A percentile compares a stretch with the other conserved stretches of the same genome.
Conservation (phyloP, 2,797 vertebrate genomes). For the Rhinophrynus dorsalis region DNA sequence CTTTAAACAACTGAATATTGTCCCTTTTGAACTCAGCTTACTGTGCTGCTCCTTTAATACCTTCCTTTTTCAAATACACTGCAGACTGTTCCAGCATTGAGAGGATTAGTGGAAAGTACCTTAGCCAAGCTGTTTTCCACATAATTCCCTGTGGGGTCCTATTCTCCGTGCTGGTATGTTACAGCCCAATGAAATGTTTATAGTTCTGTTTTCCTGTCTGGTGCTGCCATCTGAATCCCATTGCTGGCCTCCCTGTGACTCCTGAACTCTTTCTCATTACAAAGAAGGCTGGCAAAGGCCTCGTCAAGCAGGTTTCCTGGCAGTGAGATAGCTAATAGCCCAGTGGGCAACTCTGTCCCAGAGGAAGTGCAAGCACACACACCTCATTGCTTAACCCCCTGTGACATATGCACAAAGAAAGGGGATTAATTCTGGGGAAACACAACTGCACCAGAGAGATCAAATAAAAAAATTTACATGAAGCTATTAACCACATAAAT, state of each 20-base stretch:
- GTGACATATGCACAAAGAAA: too few relatives aligned
- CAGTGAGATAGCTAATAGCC: constrained; percentile 36
- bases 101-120: constrained; percentile 18
- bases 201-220: constrained; percentile 46
- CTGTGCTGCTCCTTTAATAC: constrained; percentile 7
- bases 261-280: constrained; percentile 46
- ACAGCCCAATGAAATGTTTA: constrained; percentile 43
- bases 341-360: constrained; percentile 32
- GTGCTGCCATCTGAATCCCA: constrained; percentile 34
- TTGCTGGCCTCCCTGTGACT: constrained; percentile 40
- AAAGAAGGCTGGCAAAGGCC: constrained; percentile 24
- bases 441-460: too few relatives aligned
- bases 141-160: constrained; percentile 32
- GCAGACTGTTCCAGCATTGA: constrained; percentile 1
- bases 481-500: too few relatives aligned
- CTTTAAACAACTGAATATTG: too few relatives aligned
- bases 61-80: constrained; percentile 1
- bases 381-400: constrained; percentile 28
- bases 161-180: constrained; percentile 34
- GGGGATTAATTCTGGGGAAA: too few relatives aligned
- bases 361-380: constrained; percentile 15
- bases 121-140: constrained; percentile 33
- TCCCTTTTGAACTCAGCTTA: too few relatives aligned
- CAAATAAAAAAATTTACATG: too few relatives aligned
- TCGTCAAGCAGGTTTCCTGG: constrained; percentile 30